Percentiles rank a stretch among this genome's conserved stretches.
These are phyloP conservation scores for Heterodera schachtii DNA, from an alignment of 1,140 invertebrate genomes.

Conservation along the genomic window DNA sequence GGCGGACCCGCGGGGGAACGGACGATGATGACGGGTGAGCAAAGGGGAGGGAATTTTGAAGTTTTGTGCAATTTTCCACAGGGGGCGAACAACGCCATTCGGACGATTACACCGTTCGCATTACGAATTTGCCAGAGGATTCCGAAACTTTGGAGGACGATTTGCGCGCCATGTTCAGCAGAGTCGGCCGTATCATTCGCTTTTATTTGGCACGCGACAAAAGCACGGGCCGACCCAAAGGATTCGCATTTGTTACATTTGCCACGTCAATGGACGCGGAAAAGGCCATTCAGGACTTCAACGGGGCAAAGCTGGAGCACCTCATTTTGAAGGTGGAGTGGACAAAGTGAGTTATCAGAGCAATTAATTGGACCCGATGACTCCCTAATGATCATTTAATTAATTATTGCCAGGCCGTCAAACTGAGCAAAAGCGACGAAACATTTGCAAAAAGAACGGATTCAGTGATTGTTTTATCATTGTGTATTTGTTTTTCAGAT, in stretches of 20 bases:
- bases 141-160: slow-evolving; percentile 80
- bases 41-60: not conserved
- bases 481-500: too few species aligned
- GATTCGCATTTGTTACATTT: slow-evolving; percentile 94
- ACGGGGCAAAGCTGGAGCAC: slow-evolving; percentile 94
- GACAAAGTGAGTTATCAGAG: slow-evolving; percentile 76
- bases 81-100: slow-evolving; percentile 48
- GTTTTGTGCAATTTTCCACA: slow-evolving; percentile 5
- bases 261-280: slow-evolving; percentile 84
- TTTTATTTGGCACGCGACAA: slow-evolving; percentile 86
- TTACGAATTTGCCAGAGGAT: slow-evolving; percentile 94
- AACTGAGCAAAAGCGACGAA: not conserved
- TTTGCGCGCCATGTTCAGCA: slow-evolving; percentile 90
- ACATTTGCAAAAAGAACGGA: too few species aligned
- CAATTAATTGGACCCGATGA: not conserved
- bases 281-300: slow-evolving; percentile 82
- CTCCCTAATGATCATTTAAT: too few species aligned
- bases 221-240: slow-evolving; percentile 70
- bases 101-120: slow-evolving; percentile 84
- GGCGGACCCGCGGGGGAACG: slow-evolving; percentile 14
- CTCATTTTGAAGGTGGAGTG: slow-evolving; percentile 96
- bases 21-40: slow-evolving; percentile 10
- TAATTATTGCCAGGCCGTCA: slow-evolving; percentile 18
- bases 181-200: slow-evolving; percentile 83
- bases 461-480: too few species aligned